Percentiles rank a stretch among this genome's conserved stretches.
These are phyloP conservation scores for Stegostoma tigrinum DNA, from an alignment of 2,113 vertebrate species.

Conservation along the genomic window DNA sequence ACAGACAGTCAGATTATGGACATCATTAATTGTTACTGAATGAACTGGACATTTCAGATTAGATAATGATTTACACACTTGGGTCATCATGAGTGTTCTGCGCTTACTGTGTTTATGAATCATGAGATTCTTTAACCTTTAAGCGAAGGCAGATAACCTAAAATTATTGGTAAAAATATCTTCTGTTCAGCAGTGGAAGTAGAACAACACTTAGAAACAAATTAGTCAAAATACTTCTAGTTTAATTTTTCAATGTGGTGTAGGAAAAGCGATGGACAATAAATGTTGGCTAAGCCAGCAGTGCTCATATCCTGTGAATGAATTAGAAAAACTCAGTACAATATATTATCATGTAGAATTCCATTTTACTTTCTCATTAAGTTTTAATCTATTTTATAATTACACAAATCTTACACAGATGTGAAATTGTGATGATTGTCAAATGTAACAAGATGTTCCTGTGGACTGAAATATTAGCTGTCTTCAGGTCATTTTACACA, in stretches of 20 bases:
- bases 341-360: neutral
- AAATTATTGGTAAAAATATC: neutral
- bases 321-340: neutral
- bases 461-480: neutral
- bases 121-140: neutral
- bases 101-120: neutral
- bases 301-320: too few species aligned
- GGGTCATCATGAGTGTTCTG: neutral
- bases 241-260: neutral
- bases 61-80: neutral
- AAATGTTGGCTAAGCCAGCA: too few species aligned
- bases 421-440: neutral
- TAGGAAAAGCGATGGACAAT: neutral
- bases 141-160: neutral
- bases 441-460: neutral
- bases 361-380: neutral
- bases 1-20: neutral
- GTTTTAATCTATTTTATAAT: neutral
- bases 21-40: slow-evolving; percentile 1
- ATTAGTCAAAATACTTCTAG: neutral
- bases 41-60: neutral
- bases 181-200: neutral
- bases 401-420: neutral
- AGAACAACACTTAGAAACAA: neutral
- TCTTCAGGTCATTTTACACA: neutral